Base-by-base conservation (phyloP, 2,888 invertebrate genomes). In the Bhutanitis thaidina region DNA sequence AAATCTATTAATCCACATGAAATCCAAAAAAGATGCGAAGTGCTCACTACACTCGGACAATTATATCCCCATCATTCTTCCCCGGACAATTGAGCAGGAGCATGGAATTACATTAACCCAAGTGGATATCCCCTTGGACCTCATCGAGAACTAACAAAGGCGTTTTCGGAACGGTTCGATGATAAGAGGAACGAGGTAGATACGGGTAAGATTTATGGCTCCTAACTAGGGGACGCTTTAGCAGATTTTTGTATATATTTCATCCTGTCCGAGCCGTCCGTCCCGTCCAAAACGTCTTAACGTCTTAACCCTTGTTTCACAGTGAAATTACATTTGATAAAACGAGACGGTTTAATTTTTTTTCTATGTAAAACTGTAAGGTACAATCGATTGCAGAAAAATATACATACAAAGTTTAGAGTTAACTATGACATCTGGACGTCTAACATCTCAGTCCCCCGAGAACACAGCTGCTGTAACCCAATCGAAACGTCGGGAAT, bases 61-160 rank as follows among this genome's bases (percentile, higher is more conserved):
- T 69, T 69, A 68, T 62, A 65, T 59, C 53, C 39, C 60, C 66
- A 69, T 69, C 68, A 60, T 59, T 68, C 68, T 66, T 63, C 59
- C 58, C 59, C 64, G 62, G 57, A 57, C 67, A 64, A 67, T 64
- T 65, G 65, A 57, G 46, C 54, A 36, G 50, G 55, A 49, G 46
- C 54, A 45, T 32, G 45, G 45, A 45, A 45, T 50, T 41, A 50
- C 49, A 54, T 54, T 49, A 52, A 40, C 44, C 36, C 32, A 35
- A 56, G 41, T 48, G 34, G 40, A 46, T 45, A 37, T 45, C 43
- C 48, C 37, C 12, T 39, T 44, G 35, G 15, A 40, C 44, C 55
- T 46, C 55, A 55, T 54, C 40, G 13, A 46, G n/a, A 52, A 1
- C 39, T 8, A 38, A 39, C 53, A 59, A 47, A 52, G 44, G 43